phyloP scores from a whole-genome alignment of 1,140 invertebrate genomes.

The Brachionus asplanchnoidis region DNA sequence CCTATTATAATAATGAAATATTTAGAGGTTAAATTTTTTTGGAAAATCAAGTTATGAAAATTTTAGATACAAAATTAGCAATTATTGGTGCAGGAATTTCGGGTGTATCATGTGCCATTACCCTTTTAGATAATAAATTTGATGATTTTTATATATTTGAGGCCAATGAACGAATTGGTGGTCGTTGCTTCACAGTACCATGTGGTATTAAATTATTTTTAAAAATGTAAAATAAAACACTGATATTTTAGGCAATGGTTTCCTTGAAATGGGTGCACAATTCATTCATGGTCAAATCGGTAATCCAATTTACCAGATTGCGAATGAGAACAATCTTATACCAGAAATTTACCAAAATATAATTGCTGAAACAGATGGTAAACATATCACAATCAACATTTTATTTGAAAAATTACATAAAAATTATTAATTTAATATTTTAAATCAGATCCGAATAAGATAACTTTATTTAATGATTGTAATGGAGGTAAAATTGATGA shows the following conservation, averaged over 20 bases:
- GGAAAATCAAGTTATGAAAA: neutral
- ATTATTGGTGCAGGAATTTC: conserved; percentile 33
- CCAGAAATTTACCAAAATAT: conserved; percentile 42
- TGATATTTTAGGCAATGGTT: neutral
- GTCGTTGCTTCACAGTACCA: neutral
- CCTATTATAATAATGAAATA: neutral
- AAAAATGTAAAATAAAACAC: too few species aligned
- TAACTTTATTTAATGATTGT: neutral
- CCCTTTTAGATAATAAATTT: neutral
- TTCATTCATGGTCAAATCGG: conserved; percentile 56
- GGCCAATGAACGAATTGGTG: conserved; percentile 26
- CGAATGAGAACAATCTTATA: conserved; percentile 53
- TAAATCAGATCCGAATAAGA: neutral
- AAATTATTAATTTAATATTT: too few species aligned
- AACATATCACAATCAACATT: neutral
- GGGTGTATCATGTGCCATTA: neutral
- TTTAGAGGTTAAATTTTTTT: neutral
- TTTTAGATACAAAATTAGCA: neutral
- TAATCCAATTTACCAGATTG: conserved; percentile 56
- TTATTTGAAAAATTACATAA: too few species aligned
- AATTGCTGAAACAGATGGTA: neutral
- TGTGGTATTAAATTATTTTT: neutral
- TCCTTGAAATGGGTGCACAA: conserved; percentile 23
- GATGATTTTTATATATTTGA: conserved; percentile 26
- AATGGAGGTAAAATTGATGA: neutral